Conservation (phyloP, 1,140 invertebrate species). For the Drosophila ficusphila region DNA sequence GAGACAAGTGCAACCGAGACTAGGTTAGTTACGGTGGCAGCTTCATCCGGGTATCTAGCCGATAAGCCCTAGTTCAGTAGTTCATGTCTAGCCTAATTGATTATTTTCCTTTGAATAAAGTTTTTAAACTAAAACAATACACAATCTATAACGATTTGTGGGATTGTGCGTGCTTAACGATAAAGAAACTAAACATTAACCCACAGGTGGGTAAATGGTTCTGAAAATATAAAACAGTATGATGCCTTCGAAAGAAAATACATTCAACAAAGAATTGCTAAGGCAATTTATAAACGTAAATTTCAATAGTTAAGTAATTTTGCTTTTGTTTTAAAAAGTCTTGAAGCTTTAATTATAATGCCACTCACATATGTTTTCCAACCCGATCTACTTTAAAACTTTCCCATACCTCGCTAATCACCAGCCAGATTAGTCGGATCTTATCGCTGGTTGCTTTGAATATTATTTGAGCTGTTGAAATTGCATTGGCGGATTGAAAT, state of each 20-base stretch:
- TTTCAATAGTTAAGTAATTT: too few relatives aligned
- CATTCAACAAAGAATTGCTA: too few relatives aligned
- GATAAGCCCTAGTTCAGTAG: slow-evolving; percentile 39
- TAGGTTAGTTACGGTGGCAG: slow-evolving; percentile 68
- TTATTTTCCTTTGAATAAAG: slow-evolving; percentile 37
- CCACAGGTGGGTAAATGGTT: slow-evolving; percentile 1
- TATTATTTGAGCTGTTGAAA: slow-evolving; percentile 26
- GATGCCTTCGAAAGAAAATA: too few relatives aligned
- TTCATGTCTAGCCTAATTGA: slow-evolving; percentile 26
- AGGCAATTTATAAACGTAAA: too few relatives aligned
- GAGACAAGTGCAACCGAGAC: slow-evolving; percentile 19
- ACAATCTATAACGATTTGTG: neutral
- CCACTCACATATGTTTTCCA: neutral
- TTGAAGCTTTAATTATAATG: too few relatives aligned
- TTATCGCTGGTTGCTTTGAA: slow-evolving; percentile 27
- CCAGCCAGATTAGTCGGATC: slow-evolving; percentile 31
- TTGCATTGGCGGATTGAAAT: slow-evolving; percentile 19
- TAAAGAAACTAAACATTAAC: slow-evolving; percentile 6
- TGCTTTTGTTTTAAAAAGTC: too few relatives aligned
- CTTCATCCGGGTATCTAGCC: slow-evolving; percentile 68
- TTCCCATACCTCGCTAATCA: slow-evolving; percentile 16
- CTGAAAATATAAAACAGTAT: neutral
- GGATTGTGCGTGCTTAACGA: neutral
- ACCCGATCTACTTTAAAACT: neutral
- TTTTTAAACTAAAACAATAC: neutral